phyloP scores from a whole-genome alignment of 2,797 vertebrate species.

The Intellagama lesueurii region DNA sequence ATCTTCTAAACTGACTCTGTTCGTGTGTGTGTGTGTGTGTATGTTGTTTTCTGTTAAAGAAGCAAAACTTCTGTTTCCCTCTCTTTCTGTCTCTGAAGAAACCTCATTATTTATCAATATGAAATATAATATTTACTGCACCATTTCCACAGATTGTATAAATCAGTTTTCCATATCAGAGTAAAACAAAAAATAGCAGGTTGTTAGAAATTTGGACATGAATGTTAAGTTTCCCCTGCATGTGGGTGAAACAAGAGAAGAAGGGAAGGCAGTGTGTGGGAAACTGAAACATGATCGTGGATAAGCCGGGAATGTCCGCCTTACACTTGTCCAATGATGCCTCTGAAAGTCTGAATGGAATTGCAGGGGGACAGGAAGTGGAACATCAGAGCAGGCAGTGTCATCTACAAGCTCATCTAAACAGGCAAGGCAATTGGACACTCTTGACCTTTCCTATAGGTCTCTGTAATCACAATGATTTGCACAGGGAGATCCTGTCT shows the following conservation, averaged over 20 bases:
- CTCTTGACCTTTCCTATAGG: neutral
- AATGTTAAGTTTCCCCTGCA: neutral
- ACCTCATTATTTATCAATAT: neutral
- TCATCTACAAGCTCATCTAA: neutral
- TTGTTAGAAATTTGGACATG: neutral
- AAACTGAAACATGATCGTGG: neutral
- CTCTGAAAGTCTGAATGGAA: neutral
- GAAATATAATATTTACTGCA: neutral
- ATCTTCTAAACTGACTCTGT: too few species aligned
- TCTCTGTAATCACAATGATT: too few species aligned
- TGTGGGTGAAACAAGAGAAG: neutral
- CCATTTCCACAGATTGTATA: neutral
- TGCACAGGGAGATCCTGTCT: neutral
- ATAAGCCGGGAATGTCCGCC: neutral
- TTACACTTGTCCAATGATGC: neutral
- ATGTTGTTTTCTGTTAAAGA: too few species aligned
- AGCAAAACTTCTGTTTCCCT: too few species aligned
- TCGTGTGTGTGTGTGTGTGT: too few species aligned
- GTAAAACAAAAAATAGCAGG: neutral
- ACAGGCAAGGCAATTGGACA: too few species aligned
- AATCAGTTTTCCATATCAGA: neutral
- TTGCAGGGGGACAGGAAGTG: neutral
- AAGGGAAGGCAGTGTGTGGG: neutral
- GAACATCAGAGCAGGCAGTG: neutral
- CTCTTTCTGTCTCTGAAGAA: too few species aligned